These are phyloP conservation scores for Capromys pilorides DNA, from an alignment of 2,797 vertebrate species.

Conservation along the genomic window DNA sequence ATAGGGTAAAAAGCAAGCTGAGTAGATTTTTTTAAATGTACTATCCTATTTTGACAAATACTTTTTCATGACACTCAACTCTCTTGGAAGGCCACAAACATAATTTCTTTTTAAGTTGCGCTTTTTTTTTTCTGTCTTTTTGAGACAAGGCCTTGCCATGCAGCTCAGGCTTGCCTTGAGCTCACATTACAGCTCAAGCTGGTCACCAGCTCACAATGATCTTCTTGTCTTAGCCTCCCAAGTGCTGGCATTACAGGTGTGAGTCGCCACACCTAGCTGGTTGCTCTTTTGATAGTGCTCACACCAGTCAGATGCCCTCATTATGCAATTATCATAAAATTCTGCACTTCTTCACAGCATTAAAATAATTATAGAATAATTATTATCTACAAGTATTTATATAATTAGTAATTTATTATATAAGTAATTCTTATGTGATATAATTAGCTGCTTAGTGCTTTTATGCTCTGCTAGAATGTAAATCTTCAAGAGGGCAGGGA, in stretches of 20 bases:
- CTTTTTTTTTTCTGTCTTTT: too few species aligned
- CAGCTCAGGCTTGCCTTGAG: too few species aligned
- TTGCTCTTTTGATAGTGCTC: slow-evolving; percentile 17
- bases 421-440: neutral
- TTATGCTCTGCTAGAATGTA: slow-evolving; percentile 13
- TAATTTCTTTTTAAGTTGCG: neutral
- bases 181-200: neutral
- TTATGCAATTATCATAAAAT: slow-evolving; percentile 9
- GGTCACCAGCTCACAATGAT: neutral
- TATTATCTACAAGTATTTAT: neutral
- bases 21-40: neutral
- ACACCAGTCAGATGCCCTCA: neutral
- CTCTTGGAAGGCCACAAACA: neutral
- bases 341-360: neutral
- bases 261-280: neutral
- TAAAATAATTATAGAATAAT: slow-evolving; percentile 16
- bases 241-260: neutral
- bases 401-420: neutral
- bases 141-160: neutral
- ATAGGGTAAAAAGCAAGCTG: neutral
- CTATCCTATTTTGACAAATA: neutral
- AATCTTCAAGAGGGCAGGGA: neutral
- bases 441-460: slow-evolving; percentile 11
- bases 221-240: neutral
- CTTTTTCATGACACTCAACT: neutral